Conservation (phyloP, 1,140 invertebrate genomes). For the Drosophila persimilis region DNA sequence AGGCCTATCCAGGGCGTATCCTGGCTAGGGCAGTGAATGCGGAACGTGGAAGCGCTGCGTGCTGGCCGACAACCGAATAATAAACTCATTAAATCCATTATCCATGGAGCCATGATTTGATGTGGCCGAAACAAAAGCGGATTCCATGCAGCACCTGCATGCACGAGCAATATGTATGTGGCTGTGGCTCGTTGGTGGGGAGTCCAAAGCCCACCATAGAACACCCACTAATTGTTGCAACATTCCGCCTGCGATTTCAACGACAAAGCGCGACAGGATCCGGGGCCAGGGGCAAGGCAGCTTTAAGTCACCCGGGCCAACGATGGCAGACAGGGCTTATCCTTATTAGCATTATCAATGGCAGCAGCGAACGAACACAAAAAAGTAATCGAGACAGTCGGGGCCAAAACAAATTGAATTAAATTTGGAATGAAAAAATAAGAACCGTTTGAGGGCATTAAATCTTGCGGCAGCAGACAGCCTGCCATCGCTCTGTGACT, state of each 20-base stretch:
- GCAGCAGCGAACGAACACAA: conserved; percentile 17
- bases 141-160: conserved; percentile 37
- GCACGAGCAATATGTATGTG: conserved; percentile 15
- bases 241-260: conserved; percentile 16
- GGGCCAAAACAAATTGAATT: conserved; percentile 74
- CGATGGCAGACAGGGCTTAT: conserved; percentile 58
- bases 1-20: background rate
- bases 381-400: conserved; percentile 69
- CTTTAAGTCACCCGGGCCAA: conserved; percentile 60
- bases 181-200: conserved; percentile 8
- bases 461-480: conserved; percentile 52
- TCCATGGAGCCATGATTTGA: conserved; percentile 69
- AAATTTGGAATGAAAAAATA: conserved; percentile 31
- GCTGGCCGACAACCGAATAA: conserved; percentile 55
- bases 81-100: conserved; percentile 81
- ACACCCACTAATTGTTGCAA: conserved; percentile 67
- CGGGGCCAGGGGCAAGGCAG: background rate
- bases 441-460: conserved; percentile 67
- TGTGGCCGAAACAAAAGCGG: conserved; percentile 70
- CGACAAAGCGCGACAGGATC: background rate
- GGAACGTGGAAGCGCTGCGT: background rate
- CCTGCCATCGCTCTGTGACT: background rate
- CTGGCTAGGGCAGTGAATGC: background rate
- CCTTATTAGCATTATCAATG: conserved; percentile 81
- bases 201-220: conserved; percentile 26